Conservation (phyloP, 2,797 vertebrate genomes). For the Amblyopsis hoosieri region DNA sequence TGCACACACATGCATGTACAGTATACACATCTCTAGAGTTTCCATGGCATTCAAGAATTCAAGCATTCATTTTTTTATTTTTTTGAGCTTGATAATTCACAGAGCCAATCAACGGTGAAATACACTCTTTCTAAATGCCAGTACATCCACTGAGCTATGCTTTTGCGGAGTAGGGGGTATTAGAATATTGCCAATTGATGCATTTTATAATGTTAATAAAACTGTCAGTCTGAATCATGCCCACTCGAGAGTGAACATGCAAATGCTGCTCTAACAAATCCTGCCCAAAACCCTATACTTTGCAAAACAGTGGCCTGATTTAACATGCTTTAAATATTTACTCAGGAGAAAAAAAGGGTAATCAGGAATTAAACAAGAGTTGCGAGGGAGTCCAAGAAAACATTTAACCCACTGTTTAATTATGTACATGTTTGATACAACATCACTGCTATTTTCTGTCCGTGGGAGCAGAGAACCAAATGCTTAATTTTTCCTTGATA, state of each 20-base stretch:
- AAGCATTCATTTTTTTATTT: constrained; percentile 34
- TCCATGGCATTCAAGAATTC: constrained; percentile 42
- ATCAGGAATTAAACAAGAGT: constrained; percentile 22
- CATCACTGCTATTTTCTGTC: constrained; percentile 40
- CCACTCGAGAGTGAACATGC: background rate
- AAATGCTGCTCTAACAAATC: background rate
- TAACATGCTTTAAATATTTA: constrained; percentile 12
- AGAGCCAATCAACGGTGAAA: constrained; percentile 60
- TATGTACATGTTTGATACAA: constrained; percentile 26
- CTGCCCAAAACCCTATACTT: constrained; percentile 6
- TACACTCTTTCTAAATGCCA: constrained; percentile 61
- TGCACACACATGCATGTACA: constrained; percentile 14
- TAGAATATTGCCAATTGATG: constrained; percentile 53
- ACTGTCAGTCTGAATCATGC: constrained; percentile 32
- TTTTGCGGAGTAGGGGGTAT: constrained; percentile 30
- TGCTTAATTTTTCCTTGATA: constrained; percentile 51
- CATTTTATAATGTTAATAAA: constrained; percentile 60
- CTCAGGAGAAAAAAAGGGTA: constrained; percentile 1
- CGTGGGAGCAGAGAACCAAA: constrained; percentile 28
- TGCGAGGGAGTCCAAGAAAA: constrained; percentile 17
- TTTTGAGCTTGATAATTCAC: constrained; percentile 46
- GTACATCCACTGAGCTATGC: constrained; percentile 51
- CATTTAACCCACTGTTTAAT: constrained; percentile 18
- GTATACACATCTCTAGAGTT: constrained; percentile 31
- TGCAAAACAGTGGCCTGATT: constrained; percentile 12